phyloP scores from a whole-genome alignment of 2,888 invertebrate species.

The Coleophora deauratella region DNA sequence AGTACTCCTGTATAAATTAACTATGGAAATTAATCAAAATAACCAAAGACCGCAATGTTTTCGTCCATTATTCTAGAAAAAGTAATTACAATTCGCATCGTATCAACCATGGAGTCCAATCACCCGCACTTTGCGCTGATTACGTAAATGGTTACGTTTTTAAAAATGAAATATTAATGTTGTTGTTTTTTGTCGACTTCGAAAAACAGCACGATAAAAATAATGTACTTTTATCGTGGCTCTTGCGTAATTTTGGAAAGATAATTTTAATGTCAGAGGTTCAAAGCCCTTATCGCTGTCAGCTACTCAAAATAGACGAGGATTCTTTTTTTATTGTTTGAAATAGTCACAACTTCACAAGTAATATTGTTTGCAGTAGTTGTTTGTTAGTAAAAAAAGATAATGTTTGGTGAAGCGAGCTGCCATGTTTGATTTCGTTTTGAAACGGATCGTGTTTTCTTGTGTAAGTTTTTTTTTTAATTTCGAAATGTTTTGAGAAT shows the following conservation, averaged over 20 bases:
- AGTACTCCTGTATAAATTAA: no score
- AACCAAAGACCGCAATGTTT: no score
- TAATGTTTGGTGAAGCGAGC: conserved; percentile 8
- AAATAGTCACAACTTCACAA: no score
- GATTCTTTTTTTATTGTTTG: conserved; percentile 11
- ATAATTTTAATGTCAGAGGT: conserved; percentile 8
- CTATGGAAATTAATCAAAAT: no score
- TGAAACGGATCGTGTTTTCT: no score
- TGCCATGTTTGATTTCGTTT: background rate
- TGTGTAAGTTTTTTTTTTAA: no score
- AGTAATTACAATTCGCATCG: no score
- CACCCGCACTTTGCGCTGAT: no score
- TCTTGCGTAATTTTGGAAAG: conserved; percentile 10
- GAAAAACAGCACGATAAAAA: conserved; percentile 13
- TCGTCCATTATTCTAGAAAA: no score
- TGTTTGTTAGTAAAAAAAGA: conserved; percentile 13
- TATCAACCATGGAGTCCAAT: no score
- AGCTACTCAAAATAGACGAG: conserved; percentile 4
- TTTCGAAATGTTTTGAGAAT: no score
- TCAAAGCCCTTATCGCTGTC: conserved; percentile 4
- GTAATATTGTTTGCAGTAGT: conserved; percentile 9
- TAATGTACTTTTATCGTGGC: background rate
- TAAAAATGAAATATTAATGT: conserved; percentile 4
- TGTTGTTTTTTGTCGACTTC: conserved; percentile 18
- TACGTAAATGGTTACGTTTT: no score